Conservation (phyloP, 2,797 vertebrate species). For the Enteromius treurensis region DNA sequence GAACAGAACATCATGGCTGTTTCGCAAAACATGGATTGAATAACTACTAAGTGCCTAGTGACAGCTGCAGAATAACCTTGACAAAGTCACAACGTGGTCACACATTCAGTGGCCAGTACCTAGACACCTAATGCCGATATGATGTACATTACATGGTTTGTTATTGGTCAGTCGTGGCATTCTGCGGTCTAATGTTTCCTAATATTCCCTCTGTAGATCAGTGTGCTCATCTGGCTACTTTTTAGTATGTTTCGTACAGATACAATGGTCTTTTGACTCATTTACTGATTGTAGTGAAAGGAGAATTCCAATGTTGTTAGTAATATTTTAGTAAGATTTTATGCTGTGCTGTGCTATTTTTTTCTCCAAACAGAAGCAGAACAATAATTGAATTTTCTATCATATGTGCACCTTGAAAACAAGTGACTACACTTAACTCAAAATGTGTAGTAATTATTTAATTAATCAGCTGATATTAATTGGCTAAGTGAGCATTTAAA, state of each 20-base stretch:
- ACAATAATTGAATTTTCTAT: not conserved
- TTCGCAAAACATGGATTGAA: constrained; percentile 23
- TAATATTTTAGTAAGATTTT: not conserved
- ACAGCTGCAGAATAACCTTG: constrained; percentile 39
- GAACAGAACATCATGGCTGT: constrained; percentile 6
- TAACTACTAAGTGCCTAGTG: constrained; percentile 19
- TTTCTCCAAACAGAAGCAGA: not conserved
- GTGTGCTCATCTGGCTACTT: not conserved
- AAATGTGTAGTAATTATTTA: not conserved
- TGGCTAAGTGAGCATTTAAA: no score
- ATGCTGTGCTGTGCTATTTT: not conserved
- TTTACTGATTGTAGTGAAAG: not conserved
- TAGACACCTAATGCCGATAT: not conserved
- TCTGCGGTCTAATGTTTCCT: not conserved
- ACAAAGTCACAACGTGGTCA: constrained; percentile 8
- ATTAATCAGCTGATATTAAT: no score
- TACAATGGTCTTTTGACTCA: not conserved
- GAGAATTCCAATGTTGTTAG: not conserved
- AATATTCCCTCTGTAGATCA: not conserved
- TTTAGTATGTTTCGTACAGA: not conserved
- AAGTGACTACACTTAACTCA: not conserved
- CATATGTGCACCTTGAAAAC: not conserved
- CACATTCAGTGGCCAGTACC: not conserved
- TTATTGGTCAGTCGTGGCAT: not conserved
- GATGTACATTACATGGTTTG: not conserved